Base-by-base conservation (phyloP, 1,140 invertebrate genomes). In the Proales similis region DNA sequence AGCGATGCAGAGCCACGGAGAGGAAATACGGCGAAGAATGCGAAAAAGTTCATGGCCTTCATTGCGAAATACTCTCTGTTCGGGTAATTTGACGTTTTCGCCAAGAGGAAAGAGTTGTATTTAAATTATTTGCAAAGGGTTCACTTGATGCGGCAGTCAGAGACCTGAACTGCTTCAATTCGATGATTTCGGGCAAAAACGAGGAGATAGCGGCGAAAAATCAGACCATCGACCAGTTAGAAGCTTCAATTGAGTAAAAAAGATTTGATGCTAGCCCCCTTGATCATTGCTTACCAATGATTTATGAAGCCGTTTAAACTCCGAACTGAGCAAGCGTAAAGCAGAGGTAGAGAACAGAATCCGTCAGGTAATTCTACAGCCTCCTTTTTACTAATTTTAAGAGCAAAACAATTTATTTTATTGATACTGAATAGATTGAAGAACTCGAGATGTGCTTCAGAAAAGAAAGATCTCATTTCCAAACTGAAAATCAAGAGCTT, bases 381-480 rank as follows among this genome's bases (percentile, higher is more conserved):
- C 9, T 9, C 14, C 9, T 36, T 36, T 9, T 9, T 9, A 36
- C 7, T 48, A 27, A 5, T 5, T 51, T 29, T 12, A 38, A 9
- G 20, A 53, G n/a, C 36, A 53, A 20, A 33, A 14, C 11, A 57
- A 26, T 39, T 24, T 57, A 39, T 39, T 11, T 22, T 29, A 2
- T 33, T 19, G 24, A n/a, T 24, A 51, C 11, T 49, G 6, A 32
- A 32, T 49, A 57, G 51, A 57, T 57, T 39, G 51, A 57, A 57
- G 32, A 27, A 24, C 29, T 57, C 17, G 51, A 57, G 14, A 57
- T 42, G 26, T 26, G 45, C 30, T 20, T 57, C 7, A 57, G 45
- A 39, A 39, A 57, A 39, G 51, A 57, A 39, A 57, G 45, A 57
- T 42, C 51, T 39, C 51, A 57, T 57, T 57, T 57, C 17, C 36